Evolutionary conservation across 2,888 invertebrate species (phyloP), one percentile per base, ranked within the genome.

Genomic region (Diaperis boleti): DNA sequence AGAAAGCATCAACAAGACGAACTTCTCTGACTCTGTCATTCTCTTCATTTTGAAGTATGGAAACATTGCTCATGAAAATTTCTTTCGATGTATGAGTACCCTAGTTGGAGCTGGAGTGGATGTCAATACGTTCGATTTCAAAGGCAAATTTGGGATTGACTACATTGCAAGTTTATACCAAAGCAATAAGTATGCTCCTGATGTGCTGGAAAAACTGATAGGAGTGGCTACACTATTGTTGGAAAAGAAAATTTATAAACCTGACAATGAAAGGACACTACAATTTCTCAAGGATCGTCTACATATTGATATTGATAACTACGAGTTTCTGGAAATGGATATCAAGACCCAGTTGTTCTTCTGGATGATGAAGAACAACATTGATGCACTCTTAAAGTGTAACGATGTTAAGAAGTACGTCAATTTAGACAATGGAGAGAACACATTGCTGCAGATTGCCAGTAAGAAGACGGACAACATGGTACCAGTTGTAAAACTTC

Each of bases 401-500:
- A n/a, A 17, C 3, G 14, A 45, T 10, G 11, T 55, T 13, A 8
- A 29, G 17, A n/a, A 47, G n/a, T 45, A 18, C 29, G 37, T 29
- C 6, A 26, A 55, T 31, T 8, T 7, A 1, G 29, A 47, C 5
- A 20, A 37, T n/a, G 39, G 44, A 2, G 55, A 55, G 20, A 14
- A 20, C 13, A 61, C 61, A 11, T 18, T 61, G 18, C 18, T 61
- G 11, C 61, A 61, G 22, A 26, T 61, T 11, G 45, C 39, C 41
- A 17, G 11, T 6, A 37, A 47, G 45, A 37, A 22, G 8, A n/a
- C 26, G 5, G 54, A 45, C n/a, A 33, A 31, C 4, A 31, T 31
- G 49, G 6, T 10, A 4, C 41, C 22, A 11, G 17, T 61, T 4
- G 54, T 61, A 3, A 7, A 45, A 4, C 17, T n/a, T 13, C 26